Evolutionary conservation across 2,888 invertebrate species (phyloP), one percentile per base, ranked within the genome.

Genomic region (Ceramica pisi): DNA sequence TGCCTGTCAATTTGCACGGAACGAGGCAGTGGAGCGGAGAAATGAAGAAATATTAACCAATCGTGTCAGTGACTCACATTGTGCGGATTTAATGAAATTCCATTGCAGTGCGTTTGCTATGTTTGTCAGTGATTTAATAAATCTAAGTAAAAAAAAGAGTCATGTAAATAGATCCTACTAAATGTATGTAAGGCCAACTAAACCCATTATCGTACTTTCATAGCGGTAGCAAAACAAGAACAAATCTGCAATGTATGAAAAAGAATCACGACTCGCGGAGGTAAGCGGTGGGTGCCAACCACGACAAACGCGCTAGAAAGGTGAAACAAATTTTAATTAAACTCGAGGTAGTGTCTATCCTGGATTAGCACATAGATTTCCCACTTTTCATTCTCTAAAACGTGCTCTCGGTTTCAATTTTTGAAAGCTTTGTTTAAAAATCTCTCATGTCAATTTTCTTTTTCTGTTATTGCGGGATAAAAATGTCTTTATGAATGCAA

Each of bases 301-400:
- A 14, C 41, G 21, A 59, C 46, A 70, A 68, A 61, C 48, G 23
- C 48, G 26, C 50, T 41, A 23, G 51, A 53, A 69, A 57, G 31
- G 41, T 71, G 78, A 63, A 63, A 62, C 57, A 70, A 77, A 48
- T 53, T 78, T 59, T 71, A 63, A 75, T 75, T 75, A 70, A 75
- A 60, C 53, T 53, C 23, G 19, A 23, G 48, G 50, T 63, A 48
- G 60, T 50, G 21, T 60, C 35, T 57, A 60, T 56, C 51, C n/a
- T 21, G 55, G 72, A 62, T 67, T 57, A 62, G 44, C 53, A 23
- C 48, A n/a, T 57, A 65, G 38, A 48, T 41, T 48, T 60, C 8
- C 3, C 23, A 59, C 19, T 51, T 62, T 60, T 38, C 31, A 26
- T 3, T 44, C 23, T 44, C 46, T 48, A 12, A 57, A 51, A 38